Conservation (phyloP, 2,888 invertebrate species). For the Oeneis ivallda region DNA sequence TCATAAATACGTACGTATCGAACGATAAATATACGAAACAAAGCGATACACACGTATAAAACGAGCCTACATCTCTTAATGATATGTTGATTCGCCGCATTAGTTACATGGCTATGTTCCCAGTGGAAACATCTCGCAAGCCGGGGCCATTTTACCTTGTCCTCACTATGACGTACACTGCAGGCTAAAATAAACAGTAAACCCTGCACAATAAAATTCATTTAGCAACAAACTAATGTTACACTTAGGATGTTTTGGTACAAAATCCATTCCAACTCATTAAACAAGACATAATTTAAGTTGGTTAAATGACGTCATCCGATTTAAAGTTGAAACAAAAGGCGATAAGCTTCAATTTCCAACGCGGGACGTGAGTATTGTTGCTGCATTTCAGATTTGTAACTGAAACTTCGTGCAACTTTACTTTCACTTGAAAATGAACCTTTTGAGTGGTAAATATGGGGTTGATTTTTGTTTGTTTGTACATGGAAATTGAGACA, state of each 20-base stretch:
- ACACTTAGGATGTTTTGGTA: conserved; percentile 44
- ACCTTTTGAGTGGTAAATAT: background rate
- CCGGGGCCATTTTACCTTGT: conserved; percentile 38
- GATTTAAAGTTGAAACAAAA: conserved; percentile 51
- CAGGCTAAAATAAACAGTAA: conserved; percentile 46
- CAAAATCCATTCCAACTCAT: conserved; percentile 66
- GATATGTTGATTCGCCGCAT: conserved; percentile 81
- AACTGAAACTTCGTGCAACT: conserved; percentile 56
- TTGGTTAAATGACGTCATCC: conserved; percentile 47
- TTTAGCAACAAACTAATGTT: conserved; percentile 28
- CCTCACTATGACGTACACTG: conserved; percentile 38
- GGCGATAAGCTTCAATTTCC: conserved; percentile 50
- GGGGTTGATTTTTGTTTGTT: conserved; percentile 50
- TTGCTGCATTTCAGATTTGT: conserved; percentile 52
- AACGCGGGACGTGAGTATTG: conserved; percentile 20
- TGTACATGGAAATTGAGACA: conserved; percentile 72
- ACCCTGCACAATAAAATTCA: conserved; percentile 21
- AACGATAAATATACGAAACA: conserved; percentile 77
- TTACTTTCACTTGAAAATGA: conserved; percentile 46
- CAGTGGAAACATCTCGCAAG: conserved; percentile 78
- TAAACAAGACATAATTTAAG: conserved; percentile 81
- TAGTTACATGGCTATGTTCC: conserved; percentile 81
- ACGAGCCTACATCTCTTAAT: conserved; percentile 79
- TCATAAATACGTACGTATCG: conserved; percentile 75
- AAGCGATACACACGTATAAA: conserved; percentile 79